Percentiles rank a stretch among this genome's conserved stretches.
Evolutionary conservation across 53 echinoderm and acorn worm species (phyloP).

Genomic region (Antedon mediterranea): DNA sequence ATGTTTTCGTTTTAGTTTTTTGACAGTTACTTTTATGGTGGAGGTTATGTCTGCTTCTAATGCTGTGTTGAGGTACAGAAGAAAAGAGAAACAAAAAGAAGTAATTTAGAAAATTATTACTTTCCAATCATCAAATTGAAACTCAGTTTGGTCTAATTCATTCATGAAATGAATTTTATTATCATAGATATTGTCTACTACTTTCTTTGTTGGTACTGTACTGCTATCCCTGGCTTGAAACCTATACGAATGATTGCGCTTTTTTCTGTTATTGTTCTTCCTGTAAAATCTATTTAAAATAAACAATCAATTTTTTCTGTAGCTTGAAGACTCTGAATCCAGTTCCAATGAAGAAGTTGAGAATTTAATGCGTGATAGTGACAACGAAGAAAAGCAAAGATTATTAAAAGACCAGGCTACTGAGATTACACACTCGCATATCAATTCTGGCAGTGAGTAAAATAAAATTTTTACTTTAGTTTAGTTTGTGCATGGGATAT

Average conservation of each 20-base stretch:
- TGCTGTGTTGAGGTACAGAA: slow-evolving; percentile 67
- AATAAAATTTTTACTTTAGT: too few species aligned
- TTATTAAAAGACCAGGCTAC: slow-evolving; percentile 9
- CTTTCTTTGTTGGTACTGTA: too few species aligned
- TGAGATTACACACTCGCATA: background rate
- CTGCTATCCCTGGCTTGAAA: too few species aligned
- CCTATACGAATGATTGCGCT: too few species aligned
- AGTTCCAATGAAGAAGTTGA: slow-evolving; percentile 3
- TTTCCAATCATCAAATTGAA: too few species aligned
- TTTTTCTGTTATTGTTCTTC: too few species aligned
- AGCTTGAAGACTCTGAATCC: slow-evolving; percentile 24
- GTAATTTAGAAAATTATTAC: slow-evolving; percentile 28
- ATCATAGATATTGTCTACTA: too few species aligned
- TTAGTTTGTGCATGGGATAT: too few species aligned
- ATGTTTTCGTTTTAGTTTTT: slow-evolving; percentile 31
- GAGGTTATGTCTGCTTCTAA: slow-evolving; percentile 96
- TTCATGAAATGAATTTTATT: too few species aligned
- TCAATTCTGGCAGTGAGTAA: background rate
- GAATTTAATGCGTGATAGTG: slow-evolving; percentile 33
- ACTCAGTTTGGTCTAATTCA: too few species aligned
- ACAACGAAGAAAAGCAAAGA: slow-evolving; percentile 54
- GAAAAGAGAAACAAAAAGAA: slow-evolving; percentile 79
- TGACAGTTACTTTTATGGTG: slow-evolving; percentile 81
- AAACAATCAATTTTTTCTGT: background rate
- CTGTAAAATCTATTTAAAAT: too few species aligned